These are phyloP conservation scores for Peromyscus attwateri DNA, from an alignment of 2,797 vertebrate species.

Conservation along the genomic window DNA sequence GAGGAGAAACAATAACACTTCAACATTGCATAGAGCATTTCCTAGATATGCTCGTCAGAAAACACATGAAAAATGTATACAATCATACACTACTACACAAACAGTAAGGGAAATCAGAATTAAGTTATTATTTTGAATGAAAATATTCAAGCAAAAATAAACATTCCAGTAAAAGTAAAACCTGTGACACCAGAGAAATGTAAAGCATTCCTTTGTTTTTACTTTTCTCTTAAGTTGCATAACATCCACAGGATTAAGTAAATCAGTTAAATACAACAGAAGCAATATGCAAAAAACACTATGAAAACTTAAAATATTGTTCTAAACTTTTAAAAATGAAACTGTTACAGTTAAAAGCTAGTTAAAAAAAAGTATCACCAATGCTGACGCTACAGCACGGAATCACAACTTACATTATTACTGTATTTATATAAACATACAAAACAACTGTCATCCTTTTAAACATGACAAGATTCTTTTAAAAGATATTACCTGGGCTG, in stretches of 20 bases:
- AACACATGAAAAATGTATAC: not conserved
- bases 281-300: not conserved
- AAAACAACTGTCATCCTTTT: not conserved
- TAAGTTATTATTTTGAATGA: conserved; percentile 29
- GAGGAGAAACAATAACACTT: not conserved
- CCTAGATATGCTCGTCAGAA: not conserved
- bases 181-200: not conserved
- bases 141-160: conserved; percentile 56
- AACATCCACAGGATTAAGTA: not conserved
- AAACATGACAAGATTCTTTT: conserved; percentile 49
- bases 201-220: not conserved
- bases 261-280: conserved; percentile 28
- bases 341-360: conserved; percentile 25
- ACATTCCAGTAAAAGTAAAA: not conserved
- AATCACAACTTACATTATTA: not conserved
- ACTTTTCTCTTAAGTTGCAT: conserved; percentile 1
- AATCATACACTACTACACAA: not conserved
- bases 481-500: conserved; percentile 14
- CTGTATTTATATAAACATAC: not conserved
- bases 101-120: conserved; percentile 4
- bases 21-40: not conserved
- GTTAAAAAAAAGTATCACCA: not conserved
- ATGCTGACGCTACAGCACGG: not conserved
- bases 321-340: not conserved
- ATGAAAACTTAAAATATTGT: conserved; percentile 1